Conservation (phyloP, 2,888 invertebrate species). For the Mantis religiosa region DNA sequence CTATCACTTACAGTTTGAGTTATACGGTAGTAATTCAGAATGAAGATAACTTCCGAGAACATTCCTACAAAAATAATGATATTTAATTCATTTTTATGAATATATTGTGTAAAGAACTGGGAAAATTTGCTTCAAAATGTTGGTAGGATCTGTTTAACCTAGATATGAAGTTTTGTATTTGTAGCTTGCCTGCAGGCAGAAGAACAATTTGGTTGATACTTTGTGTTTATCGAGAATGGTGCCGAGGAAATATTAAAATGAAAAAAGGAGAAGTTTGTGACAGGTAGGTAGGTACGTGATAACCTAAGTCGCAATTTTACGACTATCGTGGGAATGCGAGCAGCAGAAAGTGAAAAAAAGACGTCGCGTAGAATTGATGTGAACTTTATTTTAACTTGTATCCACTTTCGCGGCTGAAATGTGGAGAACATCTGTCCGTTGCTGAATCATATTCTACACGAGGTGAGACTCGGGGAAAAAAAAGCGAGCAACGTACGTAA, state of each 20-base stretch:
- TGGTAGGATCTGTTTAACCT: too few species aligned
- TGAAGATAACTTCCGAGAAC: too few species aligned
- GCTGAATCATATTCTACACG: background rate
- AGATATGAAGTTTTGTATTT: too few species aligned
- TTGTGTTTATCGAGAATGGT: background rate
- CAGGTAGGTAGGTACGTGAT: background rate
- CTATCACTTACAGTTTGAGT: too few species aligned
- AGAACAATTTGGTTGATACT: background rate
- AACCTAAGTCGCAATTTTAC: background rate
- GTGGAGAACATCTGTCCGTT: background rate
- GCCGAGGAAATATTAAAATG: background rate
- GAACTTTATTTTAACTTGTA: background rate
- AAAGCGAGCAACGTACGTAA: background rate
- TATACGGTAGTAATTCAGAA: too few species aligned
- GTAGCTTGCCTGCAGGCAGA: background rate
- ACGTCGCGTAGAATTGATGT: background rate
- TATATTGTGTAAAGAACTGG: too few species aligned
- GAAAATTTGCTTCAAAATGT: too few species aligned
- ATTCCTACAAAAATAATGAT: too few species aligned
- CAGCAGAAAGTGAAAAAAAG: background rate
- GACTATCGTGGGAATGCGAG: background rate
- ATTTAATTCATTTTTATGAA: too few species aligned
- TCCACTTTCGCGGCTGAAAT: background rate
- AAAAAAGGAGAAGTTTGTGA: background rate
- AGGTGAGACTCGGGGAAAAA: background rate